Evolutionary conservation across 2,113 vertebrate genomes (phyloP), one percentile per base, ranked within the genome.

Genomic region (Oophaga pumilio): DNA sequence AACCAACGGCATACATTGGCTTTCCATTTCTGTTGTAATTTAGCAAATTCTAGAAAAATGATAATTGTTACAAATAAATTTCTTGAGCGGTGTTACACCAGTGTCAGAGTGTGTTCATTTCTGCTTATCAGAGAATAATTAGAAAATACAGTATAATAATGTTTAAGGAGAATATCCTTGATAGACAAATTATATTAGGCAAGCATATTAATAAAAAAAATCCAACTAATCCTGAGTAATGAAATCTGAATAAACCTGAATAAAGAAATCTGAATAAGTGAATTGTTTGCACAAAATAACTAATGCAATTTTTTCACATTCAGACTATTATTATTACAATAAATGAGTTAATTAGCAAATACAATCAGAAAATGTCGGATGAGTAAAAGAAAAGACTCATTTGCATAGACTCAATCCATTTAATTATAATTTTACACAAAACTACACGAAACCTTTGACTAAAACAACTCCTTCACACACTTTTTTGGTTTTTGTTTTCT

Each of bases 101-200:
- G 76, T 43, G 33, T 43, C 33, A 24, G n/a, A 57, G 26, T 79
- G 76, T 26, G 71, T 8, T 74, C 9, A 74, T 50, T 22, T 50
- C 17, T 50, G 49, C 26, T 50, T 22, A 22, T 74, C 28, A 43
- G 43, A 18, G 50, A 22, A 74, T 50, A 74, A 74, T 74, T 74
- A 43, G 43, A 74, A 73, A 33, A 50, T 22, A 74, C 18, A 11
- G 17, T 74, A 15, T 50, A 74, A 17, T 74, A 74, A 74, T 74
- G 49, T 50, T 15, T 74, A 74, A 22, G 71, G 10, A 73, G 18
- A 74, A n/a, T 74, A 50, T 22, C 22, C 20, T 6, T 33, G 50
- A 50, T 50, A 74, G 71, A 50, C 71, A 74, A 43, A 20, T 74
- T 74, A 74, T 49, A 74, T 49, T 74, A 74, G 50, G 43, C 33